Conservation (phyloP, 2,113 vertebrate species). For the Saimiri boliviensis region DNA sequence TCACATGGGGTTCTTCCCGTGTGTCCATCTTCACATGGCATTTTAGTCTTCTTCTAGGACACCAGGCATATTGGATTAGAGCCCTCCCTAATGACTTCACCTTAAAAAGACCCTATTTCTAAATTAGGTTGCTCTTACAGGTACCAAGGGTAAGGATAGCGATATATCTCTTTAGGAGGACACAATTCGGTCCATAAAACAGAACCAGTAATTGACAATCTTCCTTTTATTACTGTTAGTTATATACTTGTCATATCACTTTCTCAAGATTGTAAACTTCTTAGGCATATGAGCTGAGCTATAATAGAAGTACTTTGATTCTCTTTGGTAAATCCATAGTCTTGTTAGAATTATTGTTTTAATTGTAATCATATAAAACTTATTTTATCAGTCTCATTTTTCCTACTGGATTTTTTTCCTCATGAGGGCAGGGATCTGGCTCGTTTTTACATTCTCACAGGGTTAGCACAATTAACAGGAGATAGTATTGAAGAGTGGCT, state of each 20-base stretch:
- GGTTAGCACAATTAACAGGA: neutral
- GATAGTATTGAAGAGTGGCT: neutral
- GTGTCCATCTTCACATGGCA: neutral
- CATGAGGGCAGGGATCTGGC: neutral
- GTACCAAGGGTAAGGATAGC: neutral
- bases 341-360: neutral
- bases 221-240: neutral
- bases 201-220: neutral
- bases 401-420: neutral
- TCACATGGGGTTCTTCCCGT: neutral
- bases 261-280: neutral
- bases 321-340: neutral
- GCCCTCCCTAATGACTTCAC: neutral
- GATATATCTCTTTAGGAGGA: neutral
- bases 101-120: conserved; percentile 14
- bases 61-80: neutral
- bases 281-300: neutral
- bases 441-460: neutral
- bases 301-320: neutral
- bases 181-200: neutral
- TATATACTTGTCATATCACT: neutral
- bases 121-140: neutral
- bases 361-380: neutral
- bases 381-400: neutral
- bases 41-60: neutral